These are phyloP conservation scores for Pyrgilauda ruficollis DNA, from an alignment of 2,113 vertebrate species.

Conservation along the genomic window DNA sequence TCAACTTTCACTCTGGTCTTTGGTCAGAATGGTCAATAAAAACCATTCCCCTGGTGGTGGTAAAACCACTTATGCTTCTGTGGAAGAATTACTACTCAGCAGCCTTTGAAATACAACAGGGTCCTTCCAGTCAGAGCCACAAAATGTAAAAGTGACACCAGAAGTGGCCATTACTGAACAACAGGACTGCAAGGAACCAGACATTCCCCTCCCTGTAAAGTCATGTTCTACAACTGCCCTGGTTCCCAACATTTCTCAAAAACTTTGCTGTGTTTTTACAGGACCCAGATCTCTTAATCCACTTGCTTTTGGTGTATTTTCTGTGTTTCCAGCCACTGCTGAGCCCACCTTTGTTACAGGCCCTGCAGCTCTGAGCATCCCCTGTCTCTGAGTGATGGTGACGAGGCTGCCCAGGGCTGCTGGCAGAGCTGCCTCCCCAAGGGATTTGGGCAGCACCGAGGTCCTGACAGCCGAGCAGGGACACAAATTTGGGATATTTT, in stretches of 20 bases:
- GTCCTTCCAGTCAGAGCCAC: background rate
- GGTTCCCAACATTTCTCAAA: background rate
- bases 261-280: background rate
- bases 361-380: background rate
- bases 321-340: background rate
- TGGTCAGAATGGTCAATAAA: background rate
- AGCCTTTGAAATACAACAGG: background rate
- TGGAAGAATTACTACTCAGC: background rate
- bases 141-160: background rate
- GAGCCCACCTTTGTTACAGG: fast-evolving
- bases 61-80: background rate
- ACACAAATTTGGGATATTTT: background rate
- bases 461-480: background rate
- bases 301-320: background rate
- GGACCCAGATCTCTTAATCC: background rate
- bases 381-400: background rate
- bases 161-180: background rate
- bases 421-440: background rate
- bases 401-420: background rate
- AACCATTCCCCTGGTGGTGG: background rate
- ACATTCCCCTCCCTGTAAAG: background rate
- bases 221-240: background rate
- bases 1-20: background rate
- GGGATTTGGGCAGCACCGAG: fast-evolving
- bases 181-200: background rate